Conservation (phyloP, 2,797 vertebrate species). For the Coregonus suidteri region DNA sequence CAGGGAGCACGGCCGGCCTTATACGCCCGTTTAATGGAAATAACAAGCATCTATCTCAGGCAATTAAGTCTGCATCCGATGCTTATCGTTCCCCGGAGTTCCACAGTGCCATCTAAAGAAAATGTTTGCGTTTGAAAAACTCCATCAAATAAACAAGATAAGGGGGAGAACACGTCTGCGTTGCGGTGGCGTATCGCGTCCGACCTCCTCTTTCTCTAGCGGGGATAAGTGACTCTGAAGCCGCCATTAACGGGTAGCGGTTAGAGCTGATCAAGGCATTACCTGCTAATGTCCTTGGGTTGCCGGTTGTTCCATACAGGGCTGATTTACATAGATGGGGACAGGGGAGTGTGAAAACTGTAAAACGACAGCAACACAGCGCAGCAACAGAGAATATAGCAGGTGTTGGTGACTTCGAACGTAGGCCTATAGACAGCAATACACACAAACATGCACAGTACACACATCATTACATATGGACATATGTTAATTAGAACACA, state of each 20-base stretch:
- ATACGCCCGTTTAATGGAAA: conserved; percentile 73
- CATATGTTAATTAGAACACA: neutral
- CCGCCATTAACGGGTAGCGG: conserved; percentile 44
- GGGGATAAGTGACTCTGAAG: conserved; percentile 61
- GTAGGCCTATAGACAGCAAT: neutral
- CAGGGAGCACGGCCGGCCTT: conserved; percentile 49
- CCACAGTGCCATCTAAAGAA: conserved; percentile 80
- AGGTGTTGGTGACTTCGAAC: neutral
- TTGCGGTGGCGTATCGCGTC: conserved; percentile 51
- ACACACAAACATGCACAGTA: neutral
- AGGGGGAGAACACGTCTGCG: conserved; percentile 61
- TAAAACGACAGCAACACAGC: neutral
- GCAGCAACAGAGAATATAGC: neutral
- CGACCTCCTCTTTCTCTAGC: conserved; percentile 70
- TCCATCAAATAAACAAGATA: conserved; percentile 80
- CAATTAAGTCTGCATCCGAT: conserved; percentile 78
- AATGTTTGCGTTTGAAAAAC: conserved; percentile 84
- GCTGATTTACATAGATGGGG: conserved; percentile 20
- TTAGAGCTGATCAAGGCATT: conserved; percentile 28
- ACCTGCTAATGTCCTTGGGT: conserved; percentile 39
- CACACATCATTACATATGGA: neutral
- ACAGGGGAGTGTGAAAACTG: conserved; percentile 17
- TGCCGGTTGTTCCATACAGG: conserved; percentile 25
- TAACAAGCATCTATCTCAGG: conserved; percentile 79
- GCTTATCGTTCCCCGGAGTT: conserved; percentile 72